Base-by-base conservation (phyloP, 2,888 invertebrate species). In the Polyommatus iphigenia region DNA sequence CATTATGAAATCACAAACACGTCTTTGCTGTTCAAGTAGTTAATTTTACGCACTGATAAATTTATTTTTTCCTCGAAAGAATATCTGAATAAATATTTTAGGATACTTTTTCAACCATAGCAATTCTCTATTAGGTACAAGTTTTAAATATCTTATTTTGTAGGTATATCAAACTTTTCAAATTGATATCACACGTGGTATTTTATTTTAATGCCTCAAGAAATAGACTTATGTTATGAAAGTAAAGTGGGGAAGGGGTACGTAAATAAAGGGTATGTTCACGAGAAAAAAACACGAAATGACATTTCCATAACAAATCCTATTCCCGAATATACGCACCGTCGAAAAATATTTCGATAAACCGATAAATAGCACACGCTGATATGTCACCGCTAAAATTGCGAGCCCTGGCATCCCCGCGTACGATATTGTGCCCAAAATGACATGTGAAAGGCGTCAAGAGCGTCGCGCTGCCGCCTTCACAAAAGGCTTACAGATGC, bases 401-500 rank as follows among this genome's bases (percentile, higher is more conserved):
- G 88, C 88, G 86, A 87, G 85, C 80, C 87, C 85, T 82, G 83
- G 85, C 86, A 86, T 86, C 87, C 86, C 89, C 82, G 84, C 84
- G 85, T 84, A 85, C 87, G 86, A 89, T 85, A 93, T 93, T 93
- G 92, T 93, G 88, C 91, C 90, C 90, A 88, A 91, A 91, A 91
- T 93, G 93, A 93, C 93, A 93, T 90, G 90, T 93, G 93, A 93
- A 93, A 92, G 91, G 92, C 92, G 91, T 89, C 87, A 90, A 92
- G 92, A 90, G 92, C 87, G 88, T 85, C 88, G 89, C 90, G 89
- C 85, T 88, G 86, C 87, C 85, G 89, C 89, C 89, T 89, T 87
- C 86, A 93, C 92, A 93, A 93, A 93, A 93, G 93, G 92, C 93
- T 93, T 91, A 92, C 92, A 92, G 92, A 92, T 91, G 91, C 93